phyloP scores from a whole-genome alignment of 2,888 invertebrate genomes.

The Mantis religiosa region DNA sequence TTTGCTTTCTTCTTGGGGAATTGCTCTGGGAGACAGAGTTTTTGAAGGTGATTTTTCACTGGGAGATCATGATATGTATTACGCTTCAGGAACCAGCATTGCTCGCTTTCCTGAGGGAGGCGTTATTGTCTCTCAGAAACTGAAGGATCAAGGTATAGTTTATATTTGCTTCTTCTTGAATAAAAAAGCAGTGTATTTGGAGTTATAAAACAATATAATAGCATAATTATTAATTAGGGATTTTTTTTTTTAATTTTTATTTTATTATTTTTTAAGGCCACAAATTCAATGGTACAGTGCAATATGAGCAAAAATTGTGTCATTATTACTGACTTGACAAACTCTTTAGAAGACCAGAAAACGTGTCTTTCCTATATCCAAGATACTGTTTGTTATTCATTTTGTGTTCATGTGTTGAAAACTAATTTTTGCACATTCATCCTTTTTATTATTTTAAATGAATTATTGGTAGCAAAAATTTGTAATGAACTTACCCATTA shows the following conservation, averaged over 20 bases:
- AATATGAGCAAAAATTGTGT: no score
- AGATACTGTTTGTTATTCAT: no score
- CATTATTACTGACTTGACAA: no score
- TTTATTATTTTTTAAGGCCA: no score
- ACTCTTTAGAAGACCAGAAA: no score
- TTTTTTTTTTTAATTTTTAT: background rate
- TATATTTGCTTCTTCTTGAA: background rate
- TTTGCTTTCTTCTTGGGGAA: slow-evolving; percentile 75
- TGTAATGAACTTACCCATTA: no score
- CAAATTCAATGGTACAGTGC: no score
- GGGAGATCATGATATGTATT: slow-evolving; percentile 85
- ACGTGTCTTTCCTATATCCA: no score
- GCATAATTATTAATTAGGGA: background rate
- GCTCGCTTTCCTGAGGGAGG: slow-evolving; percentile 77
- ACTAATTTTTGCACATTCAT: no score
- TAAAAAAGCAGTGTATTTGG: background rate
- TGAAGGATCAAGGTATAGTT: slow-evolving; percentile 76
- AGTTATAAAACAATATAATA: background rate
- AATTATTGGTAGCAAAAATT: no score
- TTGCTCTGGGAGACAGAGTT: slow-evolving; percentile 79
- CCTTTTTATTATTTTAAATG: no score
- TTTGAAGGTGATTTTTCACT: slow-evolving; percentile 83
- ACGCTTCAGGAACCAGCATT: slow-evolving; percentile 87
- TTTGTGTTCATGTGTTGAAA: no score
- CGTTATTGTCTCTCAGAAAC: slow-evolving; percentile 65